Percentiles rank a stretch among this genome's conserved stretches.
Evolutionary conservation across 1,140 invertebrate species (phyloP).

Genomic region (Choristoneura fumiferana): DNA sequence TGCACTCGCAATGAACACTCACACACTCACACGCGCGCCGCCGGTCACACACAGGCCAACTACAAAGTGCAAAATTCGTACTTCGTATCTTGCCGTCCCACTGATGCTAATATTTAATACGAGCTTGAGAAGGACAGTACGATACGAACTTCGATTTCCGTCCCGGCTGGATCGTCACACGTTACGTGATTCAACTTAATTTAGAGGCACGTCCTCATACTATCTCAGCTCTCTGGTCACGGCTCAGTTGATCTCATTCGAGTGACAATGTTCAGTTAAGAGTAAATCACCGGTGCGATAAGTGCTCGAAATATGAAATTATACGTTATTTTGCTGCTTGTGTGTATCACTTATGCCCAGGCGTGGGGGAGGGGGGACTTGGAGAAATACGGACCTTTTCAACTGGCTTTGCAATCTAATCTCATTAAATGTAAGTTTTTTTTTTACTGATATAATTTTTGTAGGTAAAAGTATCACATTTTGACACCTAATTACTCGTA

Average conservation of each 20-base stretch:
- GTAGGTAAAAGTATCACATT: too few species aligned
- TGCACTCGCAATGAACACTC: too few species aligned
- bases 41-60: too few species aligned
- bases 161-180: too few species aligned
- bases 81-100: too few species aligned
- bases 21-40: too few species aligned
- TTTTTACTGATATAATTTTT: conserved; percentile 20
- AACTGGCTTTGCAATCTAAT: conserved; percentile 51
- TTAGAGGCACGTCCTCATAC: conserved; percentile 1
- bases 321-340: conserved; percentile 26
- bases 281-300: neutral
- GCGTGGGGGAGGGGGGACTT: conserved; percentile 52
- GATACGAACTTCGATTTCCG: too few species aligned
- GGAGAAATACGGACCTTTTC: conserved; percentile 64
- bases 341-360: conserved; percentile 26
- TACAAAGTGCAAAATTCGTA: too few species aligned
- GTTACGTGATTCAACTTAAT: too few species aligned
- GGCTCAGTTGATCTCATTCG: neutral
- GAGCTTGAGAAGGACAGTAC: too few species aligned
- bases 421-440: conserved; percentile 64
- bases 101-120: too few species aligned
- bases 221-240: neutral
- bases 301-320: conserved; percentile 23
- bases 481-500: too few species aligned
- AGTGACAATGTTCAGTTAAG: neutral